Evolutionary conservation across 2,113 vertebrate species (phyloP).

Genomic region (Lethenteron reissneri): DNA sequence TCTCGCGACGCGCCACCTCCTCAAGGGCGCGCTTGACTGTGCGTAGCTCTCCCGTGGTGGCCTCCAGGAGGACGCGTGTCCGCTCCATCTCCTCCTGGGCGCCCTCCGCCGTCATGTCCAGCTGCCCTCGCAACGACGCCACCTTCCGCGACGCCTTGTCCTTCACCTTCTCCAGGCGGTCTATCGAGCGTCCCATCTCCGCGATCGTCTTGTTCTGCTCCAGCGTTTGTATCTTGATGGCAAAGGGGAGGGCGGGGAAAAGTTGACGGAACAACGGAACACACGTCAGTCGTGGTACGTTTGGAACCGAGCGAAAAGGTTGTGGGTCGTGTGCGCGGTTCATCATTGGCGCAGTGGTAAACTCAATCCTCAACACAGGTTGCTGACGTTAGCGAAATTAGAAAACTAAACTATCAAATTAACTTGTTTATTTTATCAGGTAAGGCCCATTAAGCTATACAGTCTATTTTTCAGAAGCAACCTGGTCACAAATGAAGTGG

Average conservation of each 20-base stretch:
- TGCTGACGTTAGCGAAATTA: too few relatives aligned
- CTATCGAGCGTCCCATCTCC: constrained; percentile 36
- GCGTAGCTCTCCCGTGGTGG: constrained; percentile 22
- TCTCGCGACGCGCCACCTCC: constrained; percentile 39
- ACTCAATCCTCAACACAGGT: too few relatives aligned
- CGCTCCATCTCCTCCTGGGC: constrained; percentile 30
- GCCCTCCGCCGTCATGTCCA: constrained; percentile 25
- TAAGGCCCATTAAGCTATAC: too few relatives aligned
- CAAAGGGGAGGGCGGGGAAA: background rate
- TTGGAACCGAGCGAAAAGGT: too few relatives aligned
- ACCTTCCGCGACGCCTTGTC: constrained; percentile 33
- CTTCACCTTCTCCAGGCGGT: constrained; percentile 38
- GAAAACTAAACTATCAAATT: too few relatives aligned
- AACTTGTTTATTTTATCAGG: too few relatives aligned
- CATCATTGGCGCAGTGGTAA: too few relatives aligned
- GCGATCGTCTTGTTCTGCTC: constrained; percentile 47
- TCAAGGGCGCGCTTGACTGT: constrained; percentile 34
- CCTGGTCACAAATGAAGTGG: too few relatives aligned
- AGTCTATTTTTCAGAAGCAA: too few relatives aligned
- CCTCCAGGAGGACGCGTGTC: constrained; percentile 18
- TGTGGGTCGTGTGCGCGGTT: too few relatives aligned
- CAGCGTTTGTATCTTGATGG: constrained; percentile 38
- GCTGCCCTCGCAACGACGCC: constrained; percentile 26
- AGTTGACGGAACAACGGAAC: background rate
- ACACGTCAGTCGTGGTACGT: background rate